A percentile compares a stretch with the other conserved stretches of the same genome.
Evolutionary conservation across 2,797 vertebrate species (phyloP).

Genomic region (Zenarchopterus dispar): DNA sequence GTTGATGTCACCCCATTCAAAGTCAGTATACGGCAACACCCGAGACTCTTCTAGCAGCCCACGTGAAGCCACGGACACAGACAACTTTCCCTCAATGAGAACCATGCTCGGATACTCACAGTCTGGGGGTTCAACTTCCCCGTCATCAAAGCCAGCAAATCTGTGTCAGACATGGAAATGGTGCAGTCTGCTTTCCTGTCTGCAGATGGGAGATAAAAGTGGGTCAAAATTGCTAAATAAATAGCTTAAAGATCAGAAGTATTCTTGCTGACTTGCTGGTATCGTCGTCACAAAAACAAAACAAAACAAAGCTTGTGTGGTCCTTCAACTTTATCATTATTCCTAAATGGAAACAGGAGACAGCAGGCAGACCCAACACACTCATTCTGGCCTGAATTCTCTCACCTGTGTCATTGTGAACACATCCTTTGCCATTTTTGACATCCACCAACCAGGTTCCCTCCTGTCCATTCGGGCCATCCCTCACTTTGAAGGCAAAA

Average conservation of each 20-base stretch:
- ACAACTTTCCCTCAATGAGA: neutral
- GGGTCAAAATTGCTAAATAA: neutral
- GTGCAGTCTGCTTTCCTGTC: slow-evolving; percentile 93
- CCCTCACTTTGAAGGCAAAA: slow-evolving; percentile 94
- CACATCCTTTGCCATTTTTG: slow-evolving; percentile 90
- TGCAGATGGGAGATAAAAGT: slow-evolving; percentile 57
- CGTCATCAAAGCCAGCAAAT: slow-evolving; percentile 90
- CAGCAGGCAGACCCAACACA: too few relatives aligned
- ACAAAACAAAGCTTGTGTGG: neutral
- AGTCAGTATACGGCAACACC: too few relatives aligned
- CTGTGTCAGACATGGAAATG: slow-evolving; percentile 89
- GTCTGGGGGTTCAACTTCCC: slow-evolving; percentile 96
- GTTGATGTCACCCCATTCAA: too few relatives aligned
- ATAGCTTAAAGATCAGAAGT: neutral
- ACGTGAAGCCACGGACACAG: too few relatives aligned
- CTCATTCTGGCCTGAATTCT: neutral
- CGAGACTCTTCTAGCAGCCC: too few relatives aligned
- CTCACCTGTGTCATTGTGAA: slow-evolving; percentile 88
- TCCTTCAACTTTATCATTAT: slow-evolving; percentile 3
- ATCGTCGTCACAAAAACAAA: neutral
- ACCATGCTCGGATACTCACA: slow-evolving; percentile 76
- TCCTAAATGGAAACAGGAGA: neutral
- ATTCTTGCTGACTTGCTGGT: neutral
- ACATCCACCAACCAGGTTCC: slow-evolving; percentile 94
- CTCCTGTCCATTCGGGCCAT: slow-evolving; percentile 90